Conservation (phyloP, 2,797 vertebrate species). For the Helicolenus hilgendorfi region DNA sequence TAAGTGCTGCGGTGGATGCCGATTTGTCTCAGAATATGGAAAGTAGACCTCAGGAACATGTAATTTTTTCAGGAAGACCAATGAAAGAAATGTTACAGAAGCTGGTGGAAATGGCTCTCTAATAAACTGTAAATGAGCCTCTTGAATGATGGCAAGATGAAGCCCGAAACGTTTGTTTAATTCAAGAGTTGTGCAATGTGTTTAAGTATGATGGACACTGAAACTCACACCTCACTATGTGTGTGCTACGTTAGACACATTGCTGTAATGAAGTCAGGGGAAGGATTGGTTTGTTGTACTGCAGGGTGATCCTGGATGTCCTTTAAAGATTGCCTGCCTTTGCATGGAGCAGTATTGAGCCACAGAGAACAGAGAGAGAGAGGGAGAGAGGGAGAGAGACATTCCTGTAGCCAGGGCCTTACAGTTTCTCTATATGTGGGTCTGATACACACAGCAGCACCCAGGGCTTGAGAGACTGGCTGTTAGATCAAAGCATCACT, state of each 20-base stretch:
- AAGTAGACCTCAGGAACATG: neutral
- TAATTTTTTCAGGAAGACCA: neutral
- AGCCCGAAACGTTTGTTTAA: rapidly evolving
- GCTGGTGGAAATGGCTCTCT: neutral
- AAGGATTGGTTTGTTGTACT: neutral
- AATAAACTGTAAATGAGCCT: neutral
- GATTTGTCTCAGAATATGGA: neutral
- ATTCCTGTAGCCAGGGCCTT: slow-evolving; percentile 8
- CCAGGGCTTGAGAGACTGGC: slow-evolving; percentile 31
- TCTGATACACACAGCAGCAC: slow-evolving; percentile 50
- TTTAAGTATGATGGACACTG: neutral
- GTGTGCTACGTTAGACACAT: neutral
- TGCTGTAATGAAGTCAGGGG: neutral
- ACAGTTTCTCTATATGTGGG: slow-evolving; percentile 23
- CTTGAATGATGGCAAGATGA: neutral
- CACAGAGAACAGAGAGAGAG: slow-evolving; percentile 12
- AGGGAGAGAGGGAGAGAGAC: neutral
- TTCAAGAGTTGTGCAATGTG: neutral
- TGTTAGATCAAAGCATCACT: slow-evolving; percentile 66
- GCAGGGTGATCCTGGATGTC: neutral
- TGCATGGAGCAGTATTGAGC: slow-evolving; percentile 14
- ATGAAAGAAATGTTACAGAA: neutral
- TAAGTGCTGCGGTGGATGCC: neutral
- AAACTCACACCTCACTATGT: neutral
- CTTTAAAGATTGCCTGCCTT: slow-evolving; percentile 33